Base-by-base conservation (phyloP, 2,113 vertebrate species). In the Halichoeres trimaculatus region DNA sequence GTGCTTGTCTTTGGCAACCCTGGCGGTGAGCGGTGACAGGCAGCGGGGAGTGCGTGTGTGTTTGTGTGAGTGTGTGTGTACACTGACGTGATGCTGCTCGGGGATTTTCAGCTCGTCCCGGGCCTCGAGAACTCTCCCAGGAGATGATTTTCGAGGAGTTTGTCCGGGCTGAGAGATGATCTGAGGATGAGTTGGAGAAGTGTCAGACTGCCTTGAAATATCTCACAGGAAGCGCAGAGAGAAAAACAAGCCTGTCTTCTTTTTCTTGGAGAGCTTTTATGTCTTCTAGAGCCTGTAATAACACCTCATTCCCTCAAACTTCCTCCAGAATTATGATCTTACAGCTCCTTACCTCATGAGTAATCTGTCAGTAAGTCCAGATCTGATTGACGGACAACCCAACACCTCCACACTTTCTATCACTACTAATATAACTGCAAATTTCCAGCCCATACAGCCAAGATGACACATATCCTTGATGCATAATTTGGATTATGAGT, bases 1-100 rank as follows among this genome's bases (percentile, higher is more conserved):
- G 76, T 12, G 73, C 75, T 35, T 85, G 80, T 91, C 89, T 84
- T 43, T 70, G 81, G 77, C 81, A 76, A 81, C 72, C 85, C 82
- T 52, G 8, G 41, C 17, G 58, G 76, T 78, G 83, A 80, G 84
- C 19, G 11, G 38, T 86, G 90, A 91, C 78, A 74, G 89, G 81
- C 86, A 85, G 80, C 53, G 55, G 55, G 45, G 45, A 20, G 17
- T 48, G 45, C n/a, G 45, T 47, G 63, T 57, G 86, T 67, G 83
- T 59, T 41, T 51, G 63, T 47, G 68, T 41, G 50, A 62, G 60
- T 41, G 55, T 58, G 57, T 59, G 20, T 51, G 8, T 10, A 23
- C 76, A 68, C 70, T 77, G 85, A 89, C 72, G 51, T 48, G 51
- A 77, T 65, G 78, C 22, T 67, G 55, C 62, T 43, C 17, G 50